These are phyloP conservation scores for Tyrophagus putrescentiae DNA, from an alignment of 1,140 invertebrate genomes.

Conservation along the genomic window DNA sequence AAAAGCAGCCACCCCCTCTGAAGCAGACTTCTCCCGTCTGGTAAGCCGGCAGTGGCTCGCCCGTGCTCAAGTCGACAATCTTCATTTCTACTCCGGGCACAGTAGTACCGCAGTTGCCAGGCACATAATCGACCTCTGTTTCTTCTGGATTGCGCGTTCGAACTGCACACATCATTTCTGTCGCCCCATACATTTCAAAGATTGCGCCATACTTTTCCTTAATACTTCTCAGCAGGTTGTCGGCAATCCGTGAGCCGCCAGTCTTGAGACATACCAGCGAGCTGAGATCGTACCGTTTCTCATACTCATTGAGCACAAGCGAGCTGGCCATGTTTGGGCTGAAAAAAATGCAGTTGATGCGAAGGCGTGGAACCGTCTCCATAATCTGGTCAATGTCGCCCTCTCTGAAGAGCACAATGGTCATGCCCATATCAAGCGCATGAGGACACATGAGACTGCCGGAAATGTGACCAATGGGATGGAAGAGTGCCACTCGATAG, in stretches of 20 bases:
- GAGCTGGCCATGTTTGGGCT: not conserved
- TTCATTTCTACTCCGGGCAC: too few relatives aligned
- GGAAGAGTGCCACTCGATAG: not conserved
- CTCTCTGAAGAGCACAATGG: not conserved
- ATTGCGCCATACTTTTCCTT: not conserved
- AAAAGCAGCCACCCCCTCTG: not conserved
- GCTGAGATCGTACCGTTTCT: not conserved
- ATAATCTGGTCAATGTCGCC: not conserved
- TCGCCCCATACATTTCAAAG: slow-evolving; percentile 8
- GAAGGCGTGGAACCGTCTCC: not conserved
- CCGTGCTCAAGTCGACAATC: not conserved
- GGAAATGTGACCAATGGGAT: slow-evolving; percentile 6
- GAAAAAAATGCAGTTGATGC: not conserved
- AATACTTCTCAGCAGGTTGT: not conserved
- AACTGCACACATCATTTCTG: not conserved
- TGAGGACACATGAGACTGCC: not conserved
- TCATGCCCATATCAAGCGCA: not conserved
- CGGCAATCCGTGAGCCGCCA: not conserved
- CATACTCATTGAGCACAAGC: not conserved
- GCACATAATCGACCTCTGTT: not conserved
- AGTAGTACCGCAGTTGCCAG: not conserved
- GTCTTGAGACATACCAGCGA: not conserved
- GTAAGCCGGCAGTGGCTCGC: not conserved
- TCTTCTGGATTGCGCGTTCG: too few relatives aligned
- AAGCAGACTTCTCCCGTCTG: not conserved